Conservation (phyloP, 2,797 vertebrate species). For the Rhinella marina region DNA sequence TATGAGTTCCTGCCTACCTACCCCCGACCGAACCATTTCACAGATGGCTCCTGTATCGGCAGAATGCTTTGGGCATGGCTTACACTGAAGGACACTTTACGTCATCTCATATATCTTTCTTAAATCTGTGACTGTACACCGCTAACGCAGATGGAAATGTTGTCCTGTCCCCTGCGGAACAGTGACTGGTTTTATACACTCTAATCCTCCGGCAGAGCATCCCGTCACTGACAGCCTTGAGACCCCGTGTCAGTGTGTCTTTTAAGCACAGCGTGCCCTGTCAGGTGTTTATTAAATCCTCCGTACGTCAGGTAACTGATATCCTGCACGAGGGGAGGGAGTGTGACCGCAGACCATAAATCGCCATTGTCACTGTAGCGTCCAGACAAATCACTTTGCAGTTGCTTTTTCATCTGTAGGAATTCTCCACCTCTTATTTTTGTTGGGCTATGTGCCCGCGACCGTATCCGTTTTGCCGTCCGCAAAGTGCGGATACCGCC, state of each 20-base stretch:
- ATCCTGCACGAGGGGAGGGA: neutral
- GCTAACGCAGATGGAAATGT: neutral
- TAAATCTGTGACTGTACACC: neutral
- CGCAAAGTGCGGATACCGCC: too few relatives aligned
- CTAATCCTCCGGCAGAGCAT: neutral
- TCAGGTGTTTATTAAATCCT: constrained; percentile 58
- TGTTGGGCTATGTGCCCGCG: too few relatives aligned
- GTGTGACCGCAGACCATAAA: neutral
- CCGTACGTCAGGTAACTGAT: neutral
- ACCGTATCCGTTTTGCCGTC: too few relatives aligned
- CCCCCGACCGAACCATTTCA: too few relatives aligned
- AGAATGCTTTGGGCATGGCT: neutral
- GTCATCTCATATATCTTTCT: neutral
- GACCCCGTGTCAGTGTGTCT: constrained; percentile 11
- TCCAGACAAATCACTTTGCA: neutral
- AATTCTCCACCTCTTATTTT: neutral
- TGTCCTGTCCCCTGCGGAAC: constrained; percentile 8
- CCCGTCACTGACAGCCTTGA: constrained; percentile 36
- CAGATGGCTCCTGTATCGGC: neutral
- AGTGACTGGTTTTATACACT: neutral
- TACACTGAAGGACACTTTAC: neutral
- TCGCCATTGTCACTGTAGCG: neutral
- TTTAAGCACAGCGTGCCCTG: constrained; percentile 14
- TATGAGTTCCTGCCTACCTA: too few relatives aligned
- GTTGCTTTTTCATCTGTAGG: neutral